Conservation (phyloP, 2,113 vertebrate species). For the Noctilio leporinus region DNA sequence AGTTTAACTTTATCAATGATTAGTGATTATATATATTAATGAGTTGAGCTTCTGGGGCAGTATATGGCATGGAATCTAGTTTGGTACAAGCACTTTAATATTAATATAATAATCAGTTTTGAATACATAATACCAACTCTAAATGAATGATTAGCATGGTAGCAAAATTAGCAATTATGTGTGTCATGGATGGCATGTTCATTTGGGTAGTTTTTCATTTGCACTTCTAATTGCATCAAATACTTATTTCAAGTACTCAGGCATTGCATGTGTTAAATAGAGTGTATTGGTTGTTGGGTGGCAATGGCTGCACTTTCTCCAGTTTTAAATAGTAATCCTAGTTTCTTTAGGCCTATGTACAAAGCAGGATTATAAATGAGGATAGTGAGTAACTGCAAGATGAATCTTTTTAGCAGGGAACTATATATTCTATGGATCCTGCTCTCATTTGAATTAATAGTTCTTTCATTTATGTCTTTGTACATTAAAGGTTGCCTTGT, state of each 20-base stretch:
- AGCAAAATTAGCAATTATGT: conserved; percentile 34
- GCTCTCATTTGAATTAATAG: neutral
- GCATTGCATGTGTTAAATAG: conserved; percentile 44
- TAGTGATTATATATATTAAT: conserved; percentile 15
- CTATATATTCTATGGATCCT: neutral
- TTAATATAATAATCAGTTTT: conserved; percentile 19
- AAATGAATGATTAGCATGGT: conserved; percentile 31
- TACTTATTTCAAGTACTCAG: conserved; percentile 17
- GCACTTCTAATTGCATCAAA: conserved; percentile 28
- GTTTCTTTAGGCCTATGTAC: conserved; percentile 23
- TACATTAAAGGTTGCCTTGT: neutral
- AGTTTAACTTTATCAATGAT: conserved; percentile 42
- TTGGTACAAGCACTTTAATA: conserved; percentile 17
- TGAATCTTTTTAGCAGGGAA: neutral
- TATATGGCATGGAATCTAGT: conserved; percentile 53
- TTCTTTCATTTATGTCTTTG: neutral
- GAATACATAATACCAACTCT: conserved; percentile 12
- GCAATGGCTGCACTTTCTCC: neutral
- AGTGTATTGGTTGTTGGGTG: neutral
- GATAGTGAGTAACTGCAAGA: neutral
- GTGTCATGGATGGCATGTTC: conserved; percentile 41
- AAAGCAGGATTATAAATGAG: neutral
- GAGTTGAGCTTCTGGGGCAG: conserved; percentile 35
- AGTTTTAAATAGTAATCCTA: conserved; percentile 15
- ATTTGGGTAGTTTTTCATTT: conserved; percentile 48